Conservation (phyloP, 2,797 vertebrate genomes). For the Falco cherrug region DNA sequence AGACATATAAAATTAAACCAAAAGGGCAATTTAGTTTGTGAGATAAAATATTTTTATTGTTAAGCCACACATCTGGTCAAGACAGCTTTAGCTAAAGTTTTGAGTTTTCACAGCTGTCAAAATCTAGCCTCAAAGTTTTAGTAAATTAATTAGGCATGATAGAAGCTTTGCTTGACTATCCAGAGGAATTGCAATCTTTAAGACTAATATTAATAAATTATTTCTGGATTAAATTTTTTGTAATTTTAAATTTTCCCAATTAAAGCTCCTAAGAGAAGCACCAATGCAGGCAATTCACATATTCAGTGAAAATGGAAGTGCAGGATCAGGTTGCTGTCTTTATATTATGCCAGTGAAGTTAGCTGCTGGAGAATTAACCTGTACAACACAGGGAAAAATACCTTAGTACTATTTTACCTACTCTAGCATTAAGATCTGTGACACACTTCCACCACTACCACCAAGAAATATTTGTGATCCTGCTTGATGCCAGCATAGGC, state of each 20-base stretch:
- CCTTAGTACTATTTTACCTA: background rate
- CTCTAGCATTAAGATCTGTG: background rate
- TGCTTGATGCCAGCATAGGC: fast-evolving
- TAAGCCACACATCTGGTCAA: background rate
- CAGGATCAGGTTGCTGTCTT: background rate
- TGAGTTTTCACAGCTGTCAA: background rate
- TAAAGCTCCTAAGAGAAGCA: background rate
- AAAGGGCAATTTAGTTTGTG: background rate
- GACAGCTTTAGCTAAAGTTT: background rate
- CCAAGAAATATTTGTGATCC: background rate
- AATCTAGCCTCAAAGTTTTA: background rate
- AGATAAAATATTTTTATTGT: background rate
- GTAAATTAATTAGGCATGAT: background rate
- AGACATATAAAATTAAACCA: background rate
- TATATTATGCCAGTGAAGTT: background rate
- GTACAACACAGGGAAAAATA: background rate
- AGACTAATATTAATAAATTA: background rate
- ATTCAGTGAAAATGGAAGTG: background rate
- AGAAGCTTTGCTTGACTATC: background rate
- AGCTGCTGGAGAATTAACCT: background rate
- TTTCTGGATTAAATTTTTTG: background rate
- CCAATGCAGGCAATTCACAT: background rate
- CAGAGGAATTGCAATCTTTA: background rate
- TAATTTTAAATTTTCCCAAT: background rate
- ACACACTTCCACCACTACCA: background rate